Percentiles rank a stretch among this genome's conserved stretches.
Evolutionary conservation across 1,140 invertebrate genomes (phyloP).

Genomic region (Vanessa atalanta): DNA sequence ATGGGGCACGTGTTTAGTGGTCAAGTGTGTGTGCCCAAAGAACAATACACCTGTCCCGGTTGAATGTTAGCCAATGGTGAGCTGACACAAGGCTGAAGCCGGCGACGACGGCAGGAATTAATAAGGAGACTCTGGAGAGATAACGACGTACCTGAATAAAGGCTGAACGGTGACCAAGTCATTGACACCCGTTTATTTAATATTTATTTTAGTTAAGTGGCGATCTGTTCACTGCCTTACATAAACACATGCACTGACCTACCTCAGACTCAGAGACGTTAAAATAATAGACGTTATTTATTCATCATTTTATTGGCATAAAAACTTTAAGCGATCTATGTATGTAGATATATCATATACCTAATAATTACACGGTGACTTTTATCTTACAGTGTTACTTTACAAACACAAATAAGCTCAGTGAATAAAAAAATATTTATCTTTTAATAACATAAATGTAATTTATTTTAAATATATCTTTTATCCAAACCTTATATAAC

Average conservation of each 20-base stretch:
- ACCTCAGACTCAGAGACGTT: slow-evolving; percentile 21
- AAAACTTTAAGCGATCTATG: slow-evolving; percentile 74
- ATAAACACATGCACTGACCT: slow-evolving; percentile 5
- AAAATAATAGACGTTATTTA: slow-evolving; percentile 59
- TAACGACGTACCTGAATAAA: slow-evolving; percentile 67
- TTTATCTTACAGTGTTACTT: slow-evolving; percentile 70
- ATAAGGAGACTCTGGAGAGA: slow-evolving; percentile 33
- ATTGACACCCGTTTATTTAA: slow-evolving; percentile 23
- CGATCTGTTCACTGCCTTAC: slow-evolving; percentile 24
- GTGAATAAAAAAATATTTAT: slow-evolving; percentile 76
- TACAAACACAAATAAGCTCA: slow-evolving; percentile 69
- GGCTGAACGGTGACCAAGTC: slow-evolving; percentile 39
- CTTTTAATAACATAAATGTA: slow-evolving; percentile 62
- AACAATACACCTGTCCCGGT: slow-evolving; percentile 77
- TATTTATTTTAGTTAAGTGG: slow-evolving; percentile 13
- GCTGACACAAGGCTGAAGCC: slow-evolving; percentile 33
- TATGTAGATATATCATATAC: slow-evolving; percentile 59
- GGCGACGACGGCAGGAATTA: slow-evolving; percentile 12
- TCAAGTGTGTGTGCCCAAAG: slow-evolving; percentile 77
- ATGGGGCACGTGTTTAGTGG: slow-evolving; percentile 77
- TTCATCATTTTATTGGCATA: slow-evolving; percentile 75
- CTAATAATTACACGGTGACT: slow-evolving; percentile 70
- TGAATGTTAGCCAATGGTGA: slow-evolving; percentile 43
- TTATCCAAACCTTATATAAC: slow-evolving; percentile 48
- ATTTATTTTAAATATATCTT: slow-evolving; percentile 60